phyloP scores from a whole-genome alignment of 2,888 invertebrate species.

The Halictus quadricinctus region DNA sequence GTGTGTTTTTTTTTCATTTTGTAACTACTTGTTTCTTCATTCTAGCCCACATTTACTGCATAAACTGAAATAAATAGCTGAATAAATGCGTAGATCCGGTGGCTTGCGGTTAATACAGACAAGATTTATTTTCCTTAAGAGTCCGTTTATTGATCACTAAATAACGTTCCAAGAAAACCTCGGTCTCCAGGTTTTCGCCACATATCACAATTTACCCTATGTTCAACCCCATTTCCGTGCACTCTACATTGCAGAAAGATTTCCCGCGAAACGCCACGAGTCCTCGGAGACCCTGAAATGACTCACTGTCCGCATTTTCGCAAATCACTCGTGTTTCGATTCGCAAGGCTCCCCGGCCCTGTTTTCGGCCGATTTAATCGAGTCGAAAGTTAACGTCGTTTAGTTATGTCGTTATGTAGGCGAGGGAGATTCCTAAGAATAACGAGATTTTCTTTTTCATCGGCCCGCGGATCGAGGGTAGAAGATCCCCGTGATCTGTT shows the following conservation, averaged over 20 bases:
- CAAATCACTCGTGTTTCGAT: not conserved
- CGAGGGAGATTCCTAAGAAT: conserved; percentile 32
- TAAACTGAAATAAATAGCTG: too few species aligned
- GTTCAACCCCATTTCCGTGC: not conserved
- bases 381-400: conserved; percentile 39
- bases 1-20: too few species aligned
- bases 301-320: not conserved
- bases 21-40: too few species aligned
- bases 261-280: not conserved
- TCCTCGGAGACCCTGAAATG: not conserved
- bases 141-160: too few species aligned
- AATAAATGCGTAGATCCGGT: too few species aligned
- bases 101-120: too few species aligned
- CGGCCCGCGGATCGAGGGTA: conserved; percentile 2
- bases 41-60: too few species aligned
- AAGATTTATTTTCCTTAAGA: too few species aligned
- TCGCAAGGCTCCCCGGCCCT: not conserved
- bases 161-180: too few species aligned
- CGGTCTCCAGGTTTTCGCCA: not conserved
- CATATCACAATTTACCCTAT: not conserved
- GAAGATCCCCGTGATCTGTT: conserved; percentile 8
- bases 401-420: too few species aligned
- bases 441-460: conserved; percentile 35
- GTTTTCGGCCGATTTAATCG: conserved; percentile 47
- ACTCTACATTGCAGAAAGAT: not conserved